Base-by-base conservation (phyloP, 1,140 invertebrate genomes). In the Trichonephila clavipes region DNA sequence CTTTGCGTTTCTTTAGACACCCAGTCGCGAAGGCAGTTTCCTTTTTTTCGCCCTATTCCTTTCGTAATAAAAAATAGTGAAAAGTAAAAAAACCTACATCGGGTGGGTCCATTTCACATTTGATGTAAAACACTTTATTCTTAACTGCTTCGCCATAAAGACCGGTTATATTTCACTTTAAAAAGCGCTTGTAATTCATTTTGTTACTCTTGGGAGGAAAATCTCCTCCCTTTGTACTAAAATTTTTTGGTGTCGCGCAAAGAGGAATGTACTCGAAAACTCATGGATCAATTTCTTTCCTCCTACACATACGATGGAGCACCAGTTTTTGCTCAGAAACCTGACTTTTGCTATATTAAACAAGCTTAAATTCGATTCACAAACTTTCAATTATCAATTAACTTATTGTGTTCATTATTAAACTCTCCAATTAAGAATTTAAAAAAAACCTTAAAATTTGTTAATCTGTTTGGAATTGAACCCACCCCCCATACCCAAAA, bases 161-260 rank as follows among this genome's bases (percentile, higher is more conserved):
- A 14, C 16, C 58, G 88, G 88, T 77, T 89, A 89, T 89, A 89
- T 89, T 72, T 89, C 88, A 89, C 88, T 89, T 72, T 28, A 72
- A 89, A 58, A 89, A 34, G 61, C n/a, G 21, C 62, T 89, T 58
- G 24, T 5, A 19, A n/a, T 89, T 69, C 62, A 28, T 89, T 34
- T 77, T 77, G 72, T 69, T 69, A 24, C 66, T 28, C 24, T 69
- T 69, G 66, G 12, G 12, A 12, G n/a, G 66, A 69, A 69, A 24
- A 14, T 12, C 12, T 28, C 10, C n/a, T 28, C n/a, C n/a, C 5
- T 69, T 64, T 5, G 12, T 69, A 12, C 12, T 24, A 69, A 69
- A 69, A 28, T 51, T 69, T 69, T 69, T 24, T 28, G 66, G 66
- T 24, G 24, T 69, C 24, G 10, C 10, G 24, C n/a, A 12, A 3